Base-by-base conservation (phyloP, 2,113 vertebrate genomes). In the Daboia siamensis region DNA sequence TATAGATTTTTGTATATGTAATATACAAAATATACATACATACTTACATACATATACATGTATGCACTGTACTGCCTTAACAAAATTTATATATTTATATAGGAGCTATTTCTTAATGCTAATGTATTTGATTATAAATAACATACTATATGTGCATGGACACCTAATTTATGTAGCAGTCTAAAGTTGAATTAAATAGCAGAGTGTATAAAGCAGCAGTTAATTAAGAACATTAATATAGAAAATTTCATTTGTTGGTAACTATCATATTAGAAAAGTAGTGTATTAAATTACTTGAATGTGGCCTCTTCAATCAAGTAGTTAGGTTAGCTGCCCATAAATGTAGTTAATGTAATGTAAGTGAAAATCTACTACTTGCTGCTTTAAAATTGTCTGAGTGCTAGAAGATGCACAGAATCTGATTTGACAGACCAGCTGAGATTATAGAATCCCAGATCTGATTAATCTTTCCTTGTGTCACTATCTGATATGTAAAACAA, bases 141-240 rank as follows among this genome's bases (percentile, higher is more conserved):
- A 29, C 39, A 15, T 80, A 44, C 74, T 87, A 20, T 87, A 51
- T 51, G 23, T 74, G 15, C 17, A 21, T 51, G 44, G 26, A 48
- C 48, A 88, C 33, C 33, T 92, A 69, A 91, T 88, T 88, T 29
- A 74, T 88, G 17, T 55, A 88, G 20, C 51, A 44, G 51, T 26
- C 54, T 74, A 88, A 46, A 17, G 21, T 39, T 87, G n/a, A 87
- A 69, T 91, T 91, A 69, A 87, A 92, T 92, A 52, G 10, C 86
- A 69, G 15, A 74, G 51, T 44, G 44, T 33, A 87, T 26, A 29
- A 91, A 87, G 23, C 29, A 15, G 17, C 39, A 88, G 69, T 91
- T 91, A 87, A 91, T 92, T 56, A 52, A 55, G n/a, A 69, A 44
- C 29, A 5, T 61, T 64, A 52, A 87, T 39, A 24, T 17, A 85